Percentiles rank a stretch among this genome's conserved stretches.
These are phyloP conservation scores for Diploscapter pachys DNA, from an alignment of 1,140 invertebrate genomes.

Conservation along the genomic window DNA sequence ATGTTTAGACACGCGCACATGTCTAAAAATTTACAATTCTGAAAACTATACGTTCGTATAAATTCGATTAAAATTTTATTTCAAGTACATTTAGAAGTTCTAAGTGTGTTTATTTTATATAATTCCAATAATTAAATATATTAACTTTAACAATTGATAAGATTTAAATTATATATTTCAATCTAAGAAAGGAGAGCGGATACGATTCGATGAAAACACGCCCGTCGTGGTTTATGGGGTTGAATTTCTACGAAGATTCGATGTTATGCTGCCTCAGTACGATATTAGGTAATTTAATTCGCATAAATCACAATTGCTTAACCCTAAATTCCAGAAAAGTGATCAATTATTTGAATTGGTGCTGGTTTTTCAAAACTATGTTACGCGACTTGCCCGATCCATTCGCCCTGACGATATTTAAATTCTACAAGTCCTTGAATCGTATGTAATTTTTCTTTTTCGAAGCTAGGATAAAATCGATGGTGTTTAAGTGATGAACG, in stretches of 20 bases:
- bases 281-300: constrained; percentile 39
- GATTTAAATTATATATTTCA: no score
- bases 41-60: no score
- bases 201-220: constrained; percentile 50
- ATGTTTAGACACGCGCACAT: no score
- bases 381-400: constrained; percentile 55
- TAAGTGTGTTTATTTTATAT: no score
- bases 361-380: constrained; percentile 59
- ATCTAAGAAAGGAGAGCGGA: constrained; percentile 30
- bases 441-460: constrained; percentile 36
- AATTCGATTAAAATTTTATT: no score
- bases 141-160: no score
- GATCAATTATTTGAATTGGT: constrained; percentile 56
- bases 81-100: no score
- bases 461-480: not conserved
- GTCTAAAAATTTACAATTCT: no score
- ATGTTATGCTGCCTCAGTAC: constrained; percentile 50
- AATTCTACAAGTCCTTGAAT: constrained; percentile 57
- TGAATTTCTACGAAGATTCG: constrained; percentile 52
- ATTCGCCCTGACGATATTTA: constrained; percentile 58
- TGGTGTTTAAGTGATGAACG: constrained; percentile 54
- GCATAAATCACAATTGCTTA: not conserved
- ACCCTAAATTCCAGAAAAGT: constrained; percentile 41
- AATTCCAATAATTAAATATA: no score
- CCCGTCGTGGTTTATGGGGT: constrained; percentile 57